phyloP scores from a whole-genome alignment of 1,140 invertebrate species.

The Drosophila equinoxialis region DNA sequence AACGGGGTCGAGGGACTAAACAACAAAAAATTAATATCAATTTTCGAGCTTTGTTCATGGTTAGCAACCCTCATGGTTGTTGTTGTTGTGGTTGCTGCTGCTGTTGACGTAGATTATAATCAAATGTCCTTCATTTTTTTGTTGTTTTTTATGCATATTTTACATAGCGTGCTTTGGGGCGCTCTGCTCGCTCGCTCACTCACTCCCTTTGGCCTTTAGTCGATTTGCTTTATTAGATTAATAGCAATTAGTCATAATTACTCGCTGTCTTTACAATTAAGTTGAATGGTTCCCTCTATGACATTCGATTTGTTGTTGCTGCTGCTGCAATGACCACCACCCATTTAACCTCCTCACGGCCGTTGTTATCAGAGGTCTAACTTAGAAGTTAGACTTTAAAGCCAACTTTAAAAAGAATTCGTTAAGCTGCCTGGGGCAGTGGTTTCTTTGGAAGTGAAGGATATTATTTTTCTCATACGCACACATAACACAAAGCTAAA shows the following conservation, averaged over 20 bases:
- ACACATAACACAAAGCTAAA: conserved; percentile 21
- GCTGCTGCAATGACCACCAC: conserved; percentile 38
- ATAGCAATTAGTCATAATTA: conserved; percentile 78
- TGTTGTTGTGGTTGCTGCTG: conserved; percentile 35
- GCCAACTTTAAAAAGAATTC: conserved; percentile 39
- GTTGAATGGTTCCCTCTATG: conserved; percentile 55
- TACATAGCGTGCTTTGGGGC: conserved; percentile 68
- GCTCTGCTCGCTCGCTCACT: conserved; percentile 40
- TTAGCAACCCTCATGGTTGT: conserved; percentile 47
- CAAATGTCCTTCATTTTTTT: conserved; percentile 42
- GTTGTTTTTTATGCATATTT: conserved; percentile 21
- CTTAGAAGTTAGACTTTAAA: background rate
- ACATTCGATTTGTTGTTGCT: conserved; percentile 2
- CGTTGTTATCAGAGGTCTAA: too few species aligned
- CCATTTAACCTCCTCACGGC: too few species aligned
- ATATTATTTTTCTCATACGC: conserved; percentile 57
- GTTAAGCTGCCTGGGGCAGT: conserved; percentile 54
- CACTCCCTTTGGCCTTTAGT: conserved; percentile 24
- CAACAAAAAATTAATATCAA: conserved; percentile 75
- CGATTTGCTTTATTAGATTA: conserved; percentile 67
- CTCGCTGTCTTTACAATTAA: conserved; percentile 65
- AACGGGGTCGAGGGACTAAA: conserved; percentile 17
- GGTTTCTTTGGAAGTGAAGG: conserved; percentile 43
- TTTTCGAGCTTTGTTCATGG: conserved; percentile 75
- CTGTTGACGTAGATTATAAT: conserved; percentile 64